These are phyloP conservation scores for Rafetus swinhoei DNA, from an alignment of 2,113 vertebrate species.

Conservation along the genomic window DNA sequence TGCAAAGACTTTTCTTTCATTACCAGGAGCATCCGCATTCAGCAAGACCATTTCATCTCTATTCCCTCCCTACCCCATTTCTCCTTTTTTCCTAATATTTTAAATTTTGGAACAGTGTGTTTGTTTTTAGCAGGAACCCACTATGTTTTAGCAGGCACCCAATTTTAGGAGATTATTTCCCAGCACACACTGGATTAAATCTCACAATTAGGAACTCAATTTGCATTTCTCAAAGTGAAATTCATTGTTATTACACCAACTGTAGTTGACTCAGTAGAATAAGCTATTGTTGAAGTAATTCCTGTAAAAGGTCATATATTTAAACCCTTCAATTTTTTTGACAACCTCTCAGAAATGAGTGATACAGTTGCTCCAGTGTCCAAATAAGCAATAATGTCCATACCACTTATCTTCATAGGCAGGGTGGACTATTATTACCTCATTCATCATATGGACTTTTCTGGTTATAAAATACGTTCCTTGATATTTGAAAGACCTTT, in stretches of 20 bases:
- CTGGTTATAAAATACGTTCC: neutral
- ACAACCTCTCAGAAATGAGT: slow-evolving; percentile 75
- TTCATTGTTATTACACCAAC: slow-evolving; percentile 64
- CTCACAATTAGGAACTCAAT: slow-evolving; percentile 75
- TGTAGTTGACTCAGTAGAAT: slow-evolving; percentile 61
- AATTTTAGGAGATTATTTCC: slow-evolving; percentile 64
- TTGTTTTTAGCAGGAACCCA: slow-evolving; percentile 42
- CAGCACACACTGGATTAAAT: slow-evolving; percentile 71
- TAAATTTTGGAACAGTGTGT: slow-evolving; percentile 18
- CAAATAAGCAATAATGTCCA: slow-evolving; percentile 63
- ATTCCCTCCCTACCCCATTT: neutral
- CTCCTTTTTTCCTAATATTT: neutral
- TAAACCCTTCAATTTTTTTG: slow-evolving; percentile 78
- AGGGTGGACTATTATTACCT: slow-evolving; percentile 26
- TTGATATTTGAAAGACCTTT: slow-evolving; percentile 44
- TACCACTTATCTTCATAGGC: slow-evolving; percentile 38
- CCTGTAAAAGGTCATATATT: slow-evolving; percentile 80
- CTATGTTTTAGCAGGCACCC: slow-evolving; percentile 55
- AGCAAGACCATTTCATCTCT: neutral
- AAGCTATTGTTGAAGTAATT: slow-evolving; percentile 79
- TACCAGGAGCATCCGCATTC: neutral
- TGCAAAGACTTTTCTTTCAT: slow-evolving; percentile 11
- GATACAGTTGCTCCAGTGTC: slow-evolving; percentile 63
- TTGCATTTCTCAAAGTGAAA: slow-evolving; percentile 76
- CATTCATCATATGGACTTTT: slow-evolving; percentile 45